A percentile compares a stretch with the other conserved stretches of the same genome.
Evolutionary conservation across 2,113 vertebrate genomes (phyloP).

Genomic region (Regulus satrapa): DNA sequence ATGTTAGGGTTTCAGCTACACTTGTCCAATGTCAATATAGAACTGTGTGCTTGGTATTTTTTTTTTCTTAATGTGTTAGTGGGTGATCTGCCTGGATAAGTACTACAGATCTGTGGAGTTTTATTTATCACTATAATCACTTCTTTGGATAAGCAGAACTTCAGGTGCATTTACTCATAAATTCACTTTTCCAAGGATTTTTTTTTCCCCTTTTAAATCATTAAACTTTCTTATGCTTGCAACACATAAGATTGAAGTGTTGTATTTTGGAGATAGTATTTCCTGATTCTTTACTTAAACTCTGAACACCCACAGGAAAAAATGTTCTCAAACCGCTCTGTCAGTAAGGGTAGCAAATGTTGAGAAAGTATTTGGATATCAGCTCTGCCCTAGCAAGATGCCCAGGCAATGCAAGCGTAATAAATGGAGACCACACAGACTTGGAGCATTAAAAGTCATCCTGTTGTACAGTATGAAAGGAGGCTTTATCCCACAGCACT

Average conservation of each 20-base stretch:
- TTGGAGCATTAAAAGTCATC: neutral
- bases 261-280: neutral
- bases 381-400: neutral
- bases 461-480: neutral
- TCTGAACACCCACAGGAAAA: neutral
- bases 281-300: neutral
- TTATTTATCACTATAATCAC: neutral
- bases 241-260: neutral
- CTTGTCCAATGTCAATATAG: constrained; percentile 40
- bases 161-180: neutral
- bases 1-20: neutral
- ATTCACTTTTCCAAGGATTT: neutral
- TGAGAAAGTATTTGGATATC: neutral
- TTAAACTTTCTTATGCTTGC: neutral
- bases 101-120: neutral
- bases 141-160: neutral
- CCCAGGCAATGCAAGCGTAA: neutral
- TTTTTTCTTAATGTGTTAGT: constrained; percentile 1
- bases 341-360: neutral
- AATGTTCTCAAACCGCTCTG: neutral
- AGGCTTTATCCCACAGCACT: neutral
- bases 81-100: constrained; percentile 26
- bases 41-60: neutral
- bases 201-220: neutral
- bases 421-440: constrained; percentile 13